Percentiles rank a stretch among this genome's conserved stretches.
Evolutionary conservation across 2,113 vertebrate species (phyloP).

Genomic region (Heteronetta atricapilla): DNA sequence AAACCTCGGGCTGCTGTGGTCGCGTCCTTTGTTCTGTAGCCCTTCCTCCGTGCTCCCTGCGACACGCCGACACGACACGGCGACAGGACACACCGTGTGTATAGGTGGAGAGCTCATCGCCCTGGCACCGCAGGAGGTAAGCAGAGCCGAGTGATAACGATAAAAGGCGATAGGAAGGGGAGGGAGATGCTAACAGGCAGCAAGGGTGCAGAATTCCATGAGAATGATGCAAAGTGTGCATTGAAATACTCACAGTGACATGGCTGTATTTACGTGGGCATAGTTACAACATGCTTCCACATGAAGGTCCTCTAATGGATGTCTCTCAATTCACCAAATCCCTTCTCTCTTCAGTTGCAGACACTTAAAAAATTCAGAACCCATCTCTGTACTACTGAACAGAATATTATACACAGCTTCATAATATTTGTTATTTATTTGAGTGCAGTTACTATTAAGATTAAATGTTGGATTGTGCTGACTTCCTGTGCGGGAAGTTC

Average conservation of each 20-base stretch:
- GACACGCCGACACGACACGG: too few relatives aligned
- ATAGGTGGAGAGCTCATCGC: not conserved
- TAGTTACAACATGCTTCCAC: not conserved
- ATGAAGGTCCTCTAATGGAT: accelerated
- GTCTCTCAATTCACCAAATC: not conserved
- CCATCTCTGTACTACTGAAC: not conserved
- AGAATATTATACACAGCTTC: not conserved
- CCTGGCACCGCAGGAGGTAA: too few relatives aligned
- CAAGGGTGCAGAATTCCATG: accelerated
- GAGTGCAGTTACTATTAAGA: not conserved
- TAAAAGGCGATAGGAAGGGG: not conserved
- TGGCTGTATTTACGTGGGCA: not conserved
- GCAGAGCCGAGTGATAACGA: not conserved
- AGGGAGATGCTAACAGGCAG: not conserved
- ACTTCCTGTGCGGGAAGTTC: not conserved
- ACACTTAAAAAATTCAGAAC: not conserved
- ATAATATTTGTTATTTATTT: not conserved
- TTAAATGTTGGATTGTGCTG: not conserved
- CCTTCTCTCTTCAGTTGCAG: not conserved
- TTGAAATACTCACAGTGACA: not conserved
- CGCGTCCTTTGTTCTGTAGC: not conserved
- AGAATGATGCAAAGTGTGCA: not conserved
- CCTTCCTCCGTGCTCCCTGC: accelerated
- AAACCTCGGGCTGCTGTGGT: not conserved
- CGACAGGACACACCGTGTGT: too few relatives aligned